Base-by-base conservation (phyloP, 2,113 vertebrate species). In the Rissa tridactyla region DNA sequence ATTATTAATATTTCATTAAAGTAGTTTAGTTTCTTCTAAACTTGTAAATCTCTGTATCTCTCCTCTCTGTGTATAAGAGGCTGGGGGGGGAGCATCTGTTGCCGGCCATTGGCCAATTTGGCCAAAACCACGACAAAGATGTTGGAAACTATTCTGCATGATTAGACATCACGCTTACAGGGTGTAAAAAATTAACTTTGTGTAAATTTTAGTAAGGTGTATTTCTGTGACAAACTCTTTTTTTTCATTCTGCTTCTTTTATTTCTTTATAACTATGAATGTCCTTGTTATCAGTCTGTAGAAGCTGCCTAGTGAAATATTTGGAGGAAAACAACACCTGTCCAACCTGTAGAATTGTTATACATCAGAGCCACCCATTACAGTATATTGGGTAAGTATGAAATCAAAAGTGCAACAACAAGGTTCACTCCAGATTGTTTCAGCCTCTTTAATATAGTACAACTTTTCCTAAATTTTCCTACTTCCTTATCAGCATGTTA, bases 261-360 rank as follows among this genome's bases (percentile, higher is more conserved):
- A 40, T 62, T 78, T 19, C 7, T 85, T 79, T 83, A 88, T 90
- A 85, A 94, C 78, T 18, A 19, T 68, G 8, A 32, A 26, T 93
- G 16, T 86, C 82, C 65, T 36, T 96, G 18, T 94, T 80, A 36
- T 4, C 97, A 99, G 99, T 99, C 98, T 99, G 99, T 97, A 99
- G 99, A 98, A 99, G 99, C 98, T 99, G 99, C 97, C 98, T 99
- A 96, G 99, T 99, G 92, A 99, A 99, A 94, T 99, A 99, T 84
- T 97, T 99, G 97, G 99, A 99, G 90, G 99, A 99, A 97, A 99
- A 99, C 97, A 99, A 99, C 98, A 99, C 99, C 40, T 99, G 99
- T 84, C 99, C 99, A 34, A 99, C 99, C 5, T 99, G 99, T 97
- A 98, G 99, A 97, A 99, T 99, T 88, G 99, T 99, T 96, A 99